These are phyloP conservation scores for Oncorhynchus tshawytscha DNA, from an alignment of 2,113 vertebrate species.

Conservation along the genomic window DNA sequence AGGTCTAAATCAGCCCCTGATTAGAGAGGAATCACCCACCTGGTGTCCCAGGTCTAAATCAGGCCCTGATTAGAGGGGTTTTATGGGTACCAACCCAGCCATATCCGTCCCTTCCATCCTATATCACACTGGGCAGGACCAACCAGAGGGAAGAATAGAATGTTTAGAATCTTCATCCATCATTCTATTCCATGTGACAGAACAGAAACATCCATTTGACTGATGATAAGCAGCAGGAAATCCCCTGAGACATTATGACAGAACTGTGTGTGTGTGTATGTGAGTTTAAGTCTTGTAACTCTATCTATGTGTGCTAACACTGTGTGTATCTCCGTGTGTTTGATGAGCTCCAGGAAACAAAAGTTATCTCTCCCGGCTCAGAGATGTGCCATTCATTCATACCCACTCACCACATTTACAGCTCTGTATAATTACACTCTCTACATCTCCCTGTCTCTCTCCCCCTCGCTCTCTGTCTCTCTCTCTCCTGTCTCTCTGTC, in stretches of 20 bases:
- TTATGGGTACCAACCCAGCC: too few species aligned
- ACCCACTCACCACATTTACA: constrained; percentile 45
- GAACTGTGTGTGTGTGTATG: neutral
- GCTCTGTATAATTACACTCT: constrained; percentile 33
- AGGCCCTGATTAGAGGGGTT: too few species aligned
- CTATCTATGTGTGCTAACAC: too few species aligned
- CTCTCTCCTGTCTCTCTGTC: neutral
- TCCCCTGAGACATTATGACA: constrained; percentile 7
- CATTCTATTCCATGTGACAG: neutral
- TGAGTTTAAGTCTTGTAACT: too few species aligned
- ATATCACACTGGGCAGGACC: too few species aligned
- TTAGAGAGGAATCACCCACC: too few species aligned
- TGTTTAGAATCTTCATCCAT: too few species aligned
- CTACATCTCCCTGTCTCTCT: too few species aligned
- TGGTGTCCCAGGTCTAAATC: too few species aligned
- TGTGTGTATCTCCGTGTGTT: neutral
- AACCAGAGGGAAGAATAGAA: too few species aligned
- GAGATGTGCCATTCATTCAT: constrained; percentile 22
- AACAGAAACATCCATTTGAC: constrained; percentile 32
- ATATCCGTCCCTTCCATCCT: too few species aligned
- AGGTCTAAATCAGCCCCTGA: too few species aligned
- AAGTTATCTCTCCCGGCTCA: constrained; percentile 45
- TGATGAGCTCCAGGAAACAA: constrained; percentile 49
- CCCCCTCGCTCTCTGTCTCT: neutral
- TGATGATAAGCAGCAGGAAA: constrained; percentile 37